Percentiles rank a stretch among this genome's conserved stretches.
phyloP scores from a whole-genome alignment of 2,113 vertebrate species.

The Semnornis frantzii region DNA sequence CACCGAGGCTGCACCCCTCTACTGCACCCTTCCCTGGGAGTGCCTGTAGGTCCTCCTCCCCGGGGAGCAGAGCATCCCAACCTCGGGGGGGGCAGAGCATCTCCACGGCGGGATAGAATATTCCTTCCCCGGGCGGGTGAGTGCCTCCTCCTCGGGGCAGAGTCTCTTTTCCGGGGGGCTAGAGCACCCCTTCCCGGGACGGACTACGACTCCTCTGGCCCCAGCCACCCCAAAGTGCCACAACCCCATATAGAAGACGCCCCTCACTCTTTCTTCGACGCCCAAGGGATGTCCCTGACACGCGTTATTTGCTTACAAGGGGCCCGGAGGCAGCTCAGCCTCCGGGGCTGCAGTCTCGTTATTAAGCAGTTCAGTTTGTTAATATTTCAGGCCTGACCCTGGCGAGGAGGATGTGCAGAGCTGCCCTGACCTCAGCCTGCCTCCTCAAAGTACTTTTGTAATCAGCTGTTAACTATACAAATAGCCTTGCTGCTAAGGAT shows the following conservation, averaged over 20 bases:
- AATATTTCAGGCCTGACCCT: slow-evolving; percentile 70
- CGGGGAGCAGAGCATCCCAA: background rate
- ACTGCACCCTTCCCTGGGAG: background rate
- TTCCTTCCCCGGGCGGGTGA: background rate
- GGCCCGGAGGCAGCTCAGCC: slow-evolving; percentile 41
- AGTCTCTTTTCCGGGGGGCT: background rate
- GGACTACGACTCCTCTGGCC: background rate
- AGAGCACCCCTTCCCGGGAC: background rate
- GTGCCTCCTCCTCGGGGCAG: background rate
- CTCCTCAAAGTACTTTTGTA: slow-evolving; percentile 58
- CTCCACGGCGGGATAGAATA: too few relatives aligned
- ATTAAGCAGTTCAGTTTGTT: slow-evolving; percentile 68
- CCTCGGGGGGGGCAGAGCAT: background rate
- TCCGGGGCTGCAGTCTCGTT: slow-evolving; percentile 41
- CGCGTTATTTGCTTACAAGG: slow-evolving; percentile 61
- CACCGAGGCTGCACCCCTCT: background rate
- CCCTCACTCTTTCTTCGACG: background rate
- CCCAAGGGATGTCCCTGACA: slow-evolving; percentile 7
- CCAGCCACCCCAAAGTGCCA: background rate
- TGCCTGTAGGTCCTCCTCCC: background rate
- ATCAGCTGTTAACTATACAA: slow-evolving; percentile 73
- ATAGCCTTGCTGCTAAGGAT: slow-evolving; percentile 69
- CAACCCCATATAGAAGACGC: fast-evolving
- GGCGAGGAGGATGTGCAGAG: slow-evolving; percentile 34
- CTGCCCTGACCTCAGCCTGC: slow-evolving; percentile 35